Percentiles rank a stretch among this genome's conserved stretches.
These are phyloP conservation scores for Ictalurus punctatus DNA, from an alignment of 2,113 vertebrate species.

Conservation along the genomic window DNA sequence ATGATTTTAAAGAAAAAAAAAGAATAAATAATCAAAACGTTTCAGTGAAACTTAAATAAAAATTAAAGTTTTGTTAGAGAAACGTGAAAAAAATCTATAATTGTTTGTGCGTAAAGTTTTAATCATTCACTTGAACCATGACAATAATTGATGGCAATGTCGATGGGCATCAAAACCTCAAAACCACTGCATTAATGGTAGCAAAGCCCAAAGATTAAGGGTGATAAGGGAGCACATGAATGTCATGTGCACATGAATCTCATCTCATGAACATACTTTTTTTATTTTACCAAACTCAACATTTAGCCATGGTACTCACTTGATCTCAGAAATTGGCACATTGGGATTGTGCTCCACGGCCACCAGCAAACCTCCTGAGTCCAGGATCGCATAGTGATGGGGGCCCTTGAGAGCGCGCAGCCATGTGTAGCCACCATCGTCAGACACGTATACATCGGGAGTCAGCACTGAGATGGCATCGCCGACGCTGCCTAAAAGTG, in stretches of 20 bases:
- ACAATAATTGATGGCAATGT: background rate
- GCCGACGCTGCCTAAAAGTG: conserved; percentile 82
- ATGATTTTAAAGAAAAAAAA: too few relatives aligned
- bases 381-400: conserved; percentile 90
- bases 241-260: too few relatives aligned
- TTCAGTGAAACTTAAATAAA: background rate
- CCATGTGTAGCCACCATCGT: conserved; percentile 93
- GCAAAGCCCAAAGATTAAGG: background rate
- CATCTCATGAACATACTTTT: background rate
- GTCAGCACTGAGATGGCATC: conserved; percentile 81
- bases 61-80: background rate
- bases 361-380: conserved; percentile 89
- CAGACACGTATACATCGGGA: conserved; percentile 89
- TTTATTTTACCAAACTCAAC: background rate
- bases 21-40: background rate
- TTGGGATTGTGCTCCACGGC: conserved; percentile 81
- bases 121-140: background rate
- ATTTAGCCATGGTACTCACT: conserved; percentile 68
- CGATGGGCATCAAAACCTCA: background rate
- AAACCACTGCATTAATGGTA: background rate
- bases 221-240: background rate
- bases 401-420: conserved; percentile 81
- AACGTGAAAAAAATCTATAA: background rate
- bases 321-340: conserved; percentile 78
- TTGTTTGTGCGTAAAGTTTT: background rate